Base-by-base conservation (phyloP, 2,797 vertebrate genomes). In the Dendrocincla fuliginosa region DNA sequence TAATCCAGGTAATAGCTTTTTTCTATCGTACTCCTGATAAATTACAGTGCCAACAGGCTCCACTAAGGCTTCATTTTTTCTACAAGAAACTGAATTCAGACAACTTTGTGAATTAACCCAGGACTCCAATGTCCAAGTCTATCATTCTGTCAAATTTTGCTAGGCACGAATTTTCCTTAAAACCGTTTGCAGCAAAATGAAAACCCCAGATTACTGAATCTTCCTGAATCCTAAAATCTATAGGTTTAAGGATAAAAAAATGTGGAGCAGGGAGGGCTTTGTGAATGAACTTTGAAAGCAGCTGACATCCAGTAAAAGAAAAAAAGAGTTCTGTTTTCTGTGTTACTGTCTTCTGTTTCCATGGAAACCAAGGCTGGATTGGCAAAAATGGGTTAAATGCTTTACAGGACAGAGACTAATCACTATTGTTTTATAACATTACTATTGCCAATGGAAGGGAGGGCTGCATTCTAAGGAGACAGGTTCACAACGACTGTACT, bases 381-480 rank as follows among this genome's bases (percentile, higher is more conserved):
- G 87, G 42, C 90, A 97, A 96, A 97, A 96, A 93, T 79, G 87
- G 87, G 90, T 92, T 93, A 97, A 95, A 73, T 91, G 73, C 55
- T 95, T 94, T 93, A 84, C 70, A 90, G 64, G 90, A 79, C 84
- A 89, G 76, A 93, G 81, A 94, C 56, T 96, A 94, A 97, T 95
- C 73, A 92, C 47, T 76, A 68, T 75, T 97, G 91, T 93, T 97
- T 94, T 95, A 87, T 80, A 92, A 50, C 74, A 80, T 89, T 91
- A 81, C 32, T 84, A 67, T 37, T 93, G 57, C 12, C 33, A 84
- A 30, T 78, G 42, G 30, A 95, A 89, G 19, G 50, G 41, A 94
- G 32, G 41, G 24, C n/a, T 93, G 16, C 44, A 27, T 93, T 93
- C 41, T 68, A 89, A 87, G 81, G 74, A 61, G 42, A 73, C 1